These are phyloP conservation scores for Xenotilapia caudafasciata DNA, from an alignment of 2,113 vertebrate genomes.

Conservation along the genomic window DNA sequence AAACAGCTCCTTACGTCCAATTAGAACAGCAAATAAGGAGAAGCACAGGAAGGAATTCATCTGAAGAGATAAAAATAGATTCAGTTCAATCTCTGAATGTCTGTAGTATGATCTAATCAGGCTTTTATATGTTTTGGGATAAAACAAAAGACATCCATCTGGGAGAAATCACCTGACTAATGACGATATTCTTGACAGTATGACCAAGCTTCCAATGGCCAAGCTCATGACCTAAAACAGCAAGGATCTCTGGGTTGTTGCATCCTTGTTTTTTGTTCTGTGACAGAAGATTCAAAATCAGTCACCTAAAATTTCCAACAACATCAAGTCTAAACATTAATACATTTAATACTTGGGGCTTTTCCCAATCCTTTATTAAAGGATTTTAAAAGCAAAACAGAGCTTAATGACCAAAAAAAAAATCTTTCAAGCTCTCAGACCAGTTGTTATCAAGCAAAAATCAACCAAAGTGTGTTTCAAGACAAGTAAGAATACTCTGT, in stretches of 20 bases:
- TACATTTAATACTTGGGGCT: neutral
- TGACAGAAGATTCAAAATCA: neutral
- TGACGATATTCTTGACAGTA: conserved; percentile 94
- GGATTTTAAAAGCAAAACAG: neutral
- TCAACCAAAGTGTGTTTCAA: neutral
- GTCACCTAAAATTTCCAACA: neutral
- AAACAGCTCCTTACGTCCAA: conserved; percentile 92
- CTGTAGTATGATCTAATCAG: neutral
- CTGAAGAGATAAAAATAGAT: conserved; percentile 61
- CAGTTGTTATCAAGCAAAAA: neutral
- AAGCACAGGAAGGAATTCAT: conserved; percentile 99
- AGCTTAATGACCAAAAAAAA: neutral
- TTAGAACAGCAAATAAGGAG: conserved; percentile 91
- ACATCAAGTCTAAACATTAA: neutral
- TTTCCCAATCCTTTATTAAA: neutral
- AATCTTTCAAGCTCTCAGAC: neutral
- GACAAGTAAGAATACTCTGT: neutral
- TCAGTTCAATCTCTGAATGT: neutral
- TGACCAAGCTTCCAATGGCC: conserved; percentile 98
- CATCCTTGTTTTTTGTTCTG: conserved; percentile 97
- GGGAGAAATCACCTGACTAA: conserved; percentile 86
- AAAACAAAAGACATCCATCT: neutral
- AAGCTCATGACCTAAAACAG: conserved; percentile 93
- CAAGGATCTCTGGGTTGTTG: conserved; percentile 93
- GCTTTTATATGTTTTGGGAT: neutral